Evolutionary conservation across 1,140 invertebrate species (phyloP).

Genomic region (Camponotus floridanus): DNA sequence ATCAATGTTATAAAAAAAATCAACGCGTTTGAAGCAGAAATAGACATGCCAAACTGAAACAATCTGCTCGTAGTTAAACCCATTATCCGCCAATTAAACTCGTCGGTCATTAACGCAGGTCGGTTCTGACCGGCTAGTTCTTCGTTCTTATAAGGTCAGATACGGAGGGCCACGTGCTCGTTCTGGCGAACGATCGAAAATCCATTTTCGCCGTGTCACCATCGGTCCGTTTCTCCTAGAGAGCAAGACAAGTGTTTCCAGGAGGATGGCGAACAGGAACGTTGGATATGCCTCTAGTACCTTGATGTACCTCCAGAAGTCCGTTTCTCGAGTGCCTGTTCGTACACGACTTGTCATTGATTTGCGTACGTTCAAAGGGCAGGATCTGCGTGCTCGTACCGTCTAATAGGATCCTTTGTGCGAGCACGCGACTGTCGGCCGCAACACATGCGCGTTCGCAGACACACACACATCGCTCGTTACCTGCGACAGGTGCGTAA

Average conservation of each 20-base stretch:
- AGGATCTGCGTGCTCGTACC: constrained; percentile 70
- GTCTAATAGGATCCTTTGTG: constrained; percentile 80
- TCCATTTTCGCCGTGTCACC: constrained; percentile 66
- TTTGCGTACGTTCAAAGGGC: constrained; percentile 74
- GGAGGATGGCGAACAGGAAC: constrained; percentile 46
- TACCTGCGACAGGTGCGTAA: constrained; percentile 43
- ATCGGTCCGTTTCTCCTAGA: constrained; percentile 32
- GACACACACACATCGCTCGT: constrained; percentile 34
- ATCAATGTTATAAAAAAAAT: constrained; percentile 14
- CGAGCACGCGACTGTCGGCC: constrained; percentile 72
- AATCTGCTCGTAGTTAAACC: neutral
- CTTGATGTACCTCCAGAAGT: constrained; percentile 69
- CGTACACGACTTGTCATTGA: constrained; percentile 72
- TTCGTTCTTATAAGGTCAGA: constrained; percentile 25
- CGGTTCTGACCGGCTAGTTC: neutral
- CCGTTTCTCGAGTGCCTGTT: constrained; percentile 53
- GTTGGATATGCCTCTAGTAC: constrained; percentile 19
- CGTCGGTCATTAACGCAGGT: constrained; percentile 47
- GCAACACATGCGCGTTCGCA: constrained; percentile 61
- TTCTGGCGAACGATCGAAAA: constrained; percentile 62
- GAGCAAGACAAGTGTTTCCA: constrained; percentile 50
- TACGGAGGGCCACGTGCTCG: constrained; percentile 7
- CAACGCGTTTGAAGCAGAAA: neutral
- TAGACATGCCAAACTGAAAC: neutral
- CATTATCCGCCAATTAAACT: constrained; percentile 61